phyloP scores from a whole-genome alignment of 2,888 invertebrate genomes.

The Ferrisia virgata region DNA sequence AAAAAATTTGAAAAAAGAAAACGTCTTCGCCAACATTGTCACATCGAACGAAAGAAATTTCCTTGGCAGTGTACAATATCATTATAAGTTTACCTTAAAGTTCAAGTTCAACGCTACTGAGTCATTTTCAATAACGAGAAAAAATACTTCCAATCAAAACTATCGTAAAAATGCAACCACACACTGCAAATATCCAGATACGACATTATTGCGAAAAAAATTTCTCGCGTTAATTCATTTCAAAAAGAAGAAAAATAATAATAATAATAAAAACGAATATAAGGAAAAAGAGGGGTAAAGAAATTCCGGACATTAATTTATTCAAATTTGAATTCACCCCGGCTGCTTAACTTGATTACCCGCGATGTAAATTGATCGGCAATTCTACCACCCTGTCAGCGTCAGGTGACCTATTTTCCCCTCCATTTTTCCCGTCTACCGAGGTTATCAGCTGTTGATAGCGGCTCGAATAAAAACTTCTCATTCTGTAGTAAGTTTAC shows the following conservation, averaged over 20 bases:
- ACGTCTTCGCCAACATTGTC: neutral
- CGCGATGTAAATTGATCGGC: constrained; percentile 6
- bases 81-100: neutral
- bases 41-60: neutral
- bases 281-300: neutral
- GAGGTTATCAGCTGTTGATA: constrained; percentile 46
- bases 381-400: constrained; percentile 18
- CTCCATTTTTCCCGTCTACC: constrained; percentile 36
- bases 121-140: constrained; percentile 8
- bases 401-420: constrained; percentile 44
- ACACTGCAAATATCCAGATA: too few species aligned
- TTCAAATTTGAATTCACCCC: constrained; percentile 14
- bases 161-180: neutral
- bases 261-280: too few species aligned
- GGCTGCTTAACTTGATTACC: constrained; percentile 1
- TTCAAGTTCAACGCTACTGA: neutral
- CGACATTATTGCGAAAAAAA: too few species aligned
- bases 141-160: neutral
- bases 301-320: neutral
- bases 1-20: neutral
- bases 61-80: neutral
- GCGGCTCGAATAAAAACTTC: constrained; percentile 35
- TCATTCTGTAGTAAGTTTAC: constrained; percentile 37
- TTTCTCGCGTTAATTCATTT: too few species aligned
- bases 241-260: too few species aligned